These are phyloP conservation scores for Trematocara stigmaticum DNA, from an alignment of 2,113 vertebrate species.

Conservation along the genomic window DNA sequence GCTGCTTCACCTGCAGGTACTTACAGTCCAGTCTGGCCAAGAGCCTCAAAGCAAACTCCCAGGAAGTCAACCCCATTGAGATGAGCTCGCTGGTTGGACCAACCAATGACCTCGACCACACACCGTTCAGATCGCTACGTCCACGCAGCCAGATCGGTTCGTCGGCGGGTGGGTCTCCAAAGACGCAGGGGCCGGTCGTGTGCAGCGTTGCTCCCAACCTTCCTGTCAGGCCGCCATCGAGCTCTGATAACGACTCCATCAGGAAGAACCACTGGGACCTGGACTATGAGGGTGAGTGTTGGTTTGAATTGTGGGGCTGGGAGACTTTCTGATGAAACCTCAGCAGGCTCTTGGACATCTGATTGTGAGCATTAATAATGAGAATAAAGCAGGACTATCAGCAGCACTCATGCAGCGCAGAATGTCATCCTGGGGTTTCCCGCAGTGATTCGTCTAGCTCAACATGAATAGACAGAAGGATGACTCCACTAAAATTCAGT, in stretches of 20 bases:
- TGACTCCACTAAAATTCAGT: neutral
- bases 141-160: conserved; percentile 55
- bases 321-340: neutral
- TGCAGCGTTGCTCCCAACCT: conserved; percentile 95
- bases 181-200: conserved; percentile 79
- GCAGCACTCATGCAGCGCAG: neutral
- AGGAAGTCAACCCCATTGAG: conserved; percentile 74
- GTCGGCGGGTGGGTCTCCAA: conserved; percentile 46
- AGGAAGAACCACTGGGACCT: conserved; percentile 88
- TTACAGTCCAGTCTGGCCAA: conserved; percentile 78
- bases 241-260: conserved; percentile 82
- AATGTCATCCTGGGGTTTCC: neutral
- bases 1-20: conserved; percentile 52
- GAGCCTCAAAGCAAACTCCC: conserved; percentile 74
- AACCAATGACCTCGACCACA: conserved; percentile 75
- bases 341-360: neutral
- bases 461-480: neutral
- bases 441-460: neutral
- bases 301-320: neutral
- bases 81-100: conserved; percentile 71
- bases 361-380: neutral
- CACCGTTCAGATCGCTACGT: conserved; percentile 72
- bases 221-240: conserved; percentile 76
- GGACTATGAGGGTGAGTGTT: conserved; percentile 80
- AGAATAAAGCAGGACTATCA: neutral